A percentile compares a stretch with the other conserved stretches of the same genome.
These are phyloP conservation scores for Panthera leo DNA, from an alignment of 2,113 vertebrate species.

Conservation along the genomic window DNA sequence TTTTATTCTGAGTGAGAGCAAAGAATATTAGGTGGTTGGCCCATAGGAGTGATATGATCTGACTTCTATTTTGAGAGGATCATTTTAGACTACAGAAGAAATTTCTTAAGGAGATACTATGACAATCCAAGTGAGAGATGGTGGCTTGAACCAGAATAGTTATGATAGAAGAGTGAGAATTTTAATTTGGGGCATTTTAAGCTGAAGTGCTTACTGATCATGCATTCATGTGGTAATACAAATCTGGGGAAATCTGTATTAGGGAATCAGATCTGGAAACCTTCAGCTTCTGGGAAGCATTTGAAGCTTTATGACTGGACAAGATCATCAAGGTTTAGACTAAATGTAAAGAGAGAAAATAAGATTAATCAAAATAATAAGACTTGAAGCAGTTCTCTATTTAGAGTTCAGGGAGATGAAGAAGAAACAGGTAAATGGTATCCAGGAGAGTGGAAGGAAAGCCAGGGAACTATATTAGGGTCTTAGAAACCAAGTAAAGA, in stretches of 20 bases:
- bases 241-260: not conserved
- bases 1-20: not conserved
- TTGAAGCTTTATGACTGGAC: not conserved
- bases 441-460: not conserved
- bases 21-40: not conserved
- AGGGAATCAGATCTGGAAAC: not conserved
- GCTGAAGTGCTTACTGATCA: not conserved
- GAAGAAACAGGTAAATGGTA: not conserved
- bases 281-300: not conserved
- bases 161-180: not conserved
- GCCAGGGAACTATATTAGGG: not conserved
- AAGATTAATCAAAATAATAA: not conserved
- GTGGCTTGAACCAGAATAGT: not conserved
- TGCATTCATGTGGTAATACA: not conserved
- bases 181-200: slow-evolving; percentile 1
- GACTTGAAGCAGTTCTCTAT: not conserved
- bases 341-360: not conserved
- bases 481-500: not conserved
- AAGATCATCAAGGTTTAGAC: not conserved
- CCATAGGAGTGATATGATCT: not conserved
- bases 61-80: not conserved
- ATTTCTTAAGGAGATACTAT: not conserved
- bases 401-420: not conserved
- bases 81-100: not conserved
- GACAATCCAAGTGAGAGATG: not conserved